Evolutionary conservation across 2,888 invertebrate genomes (phyloP).

Genomic region (Eristalis pertinax): DNA sequence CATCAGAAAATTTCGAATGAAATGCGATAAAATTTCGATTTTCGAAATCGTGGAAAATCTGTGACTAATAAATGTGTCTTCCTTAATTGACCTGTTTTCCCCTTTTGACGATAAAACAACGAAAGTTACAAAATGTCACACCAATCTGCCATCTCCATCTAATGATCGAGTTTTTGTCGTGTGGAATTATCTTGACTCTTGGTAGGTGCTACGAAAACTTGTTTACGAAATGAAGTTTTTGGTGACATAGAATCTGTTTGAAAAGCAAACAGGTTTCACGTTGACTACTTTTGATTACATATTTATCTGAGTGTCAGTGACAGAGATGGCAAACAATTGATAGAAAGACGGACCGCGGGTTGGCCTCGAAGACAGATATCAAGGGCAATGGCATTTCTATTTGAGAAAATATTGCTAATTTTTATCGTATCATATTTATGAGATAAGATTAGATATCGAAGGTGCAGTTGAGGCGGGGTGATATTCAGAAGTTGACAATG

Average conservation of each 20-base stretch:
- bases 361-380: background rate
- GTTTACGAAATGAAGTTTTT: background rate
- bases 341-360: background rate
- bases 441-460: background rate
- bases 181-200: background rate
- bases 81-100: background rate
- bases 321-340: background rate
- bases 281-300: background rate
- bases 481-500: background rate
- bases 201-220: background rate
- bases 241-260: background rate
- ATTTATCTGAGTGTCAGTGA: background rate
- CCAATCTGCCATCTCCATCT: background rate
- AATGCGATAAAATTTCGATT: background rate
- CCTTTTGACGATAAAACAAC: background rate
- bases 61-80: background rate
- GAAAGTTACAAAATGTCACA: background rate
- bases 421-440: background rate
- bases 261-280: background rate
- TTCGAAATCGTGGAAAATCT: background rate
- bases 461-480: background rate
- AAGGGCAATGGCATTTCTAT: background rate
- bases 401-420: background rate
- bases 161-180: background rate
- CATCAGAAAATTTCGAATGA: background rate